Evolutionary conservation across 2,888 invertebrate species (phyloP), one percentile per base, ranked within the genome.

Genomic region (Branchellion lobata): DNA sequence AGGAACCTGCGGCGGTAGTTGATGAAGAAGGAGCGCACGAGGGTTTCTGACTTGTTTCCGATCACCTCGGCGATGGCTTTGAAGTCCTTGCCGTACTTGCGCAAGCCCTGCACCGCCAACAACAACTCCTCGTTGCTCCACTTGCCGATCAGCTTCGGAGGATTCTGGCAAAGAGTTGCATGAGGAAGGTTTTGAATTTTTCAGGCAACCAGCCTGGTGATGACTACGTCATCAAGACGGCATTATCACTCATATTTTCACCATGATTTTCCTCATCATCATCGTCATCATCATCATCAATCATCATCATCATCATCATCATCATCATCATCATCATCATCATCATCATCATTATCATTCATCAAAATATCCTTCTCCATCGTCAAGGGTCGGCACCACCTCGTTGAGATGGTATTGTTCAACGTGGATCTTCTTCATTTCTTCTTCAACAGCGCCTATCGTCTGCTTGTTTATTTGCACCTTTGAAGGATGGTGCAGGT

Each of bases 401-500:
- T 57, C 61, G 24, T 5, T 18, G 24, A 57, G 3, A 3, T 57
- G 61, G 61, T 57, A 57, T n/a, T 57, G 61, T n/a, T 18, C 3
- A 3, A 57, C 24, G 24, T 18, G 61, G 24, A 5, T 57, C 14
- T n/a, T n/a, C 3, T 24, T 57, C 24, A 57, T 57, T 57, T 8
- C 24, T n/a, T 57, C 61, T 57, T 57, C 61, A 8, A 94, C 89
- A 71, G 93, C 91, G 85, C 95, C 94, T 83, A 96, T 91, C 85
- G 92, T 92, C 88, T 96, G 96, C 86, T 96, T 96, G 88, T 96
- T 95, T 84, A 92, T 92, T 88, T 97, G 97, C 80, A 97, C 95
- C 96, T 96, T 82, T 47, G 40, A 14, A 40, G 40, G n/a, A n/a
- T n/a, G n/a, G n/a, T n/a, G n/a, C n/a, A n/a, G n/a, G n/a, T n/a